Conservation (phyloP, 2,113 vertebrate genomes). For the Amia ocellicauda region DNA sequence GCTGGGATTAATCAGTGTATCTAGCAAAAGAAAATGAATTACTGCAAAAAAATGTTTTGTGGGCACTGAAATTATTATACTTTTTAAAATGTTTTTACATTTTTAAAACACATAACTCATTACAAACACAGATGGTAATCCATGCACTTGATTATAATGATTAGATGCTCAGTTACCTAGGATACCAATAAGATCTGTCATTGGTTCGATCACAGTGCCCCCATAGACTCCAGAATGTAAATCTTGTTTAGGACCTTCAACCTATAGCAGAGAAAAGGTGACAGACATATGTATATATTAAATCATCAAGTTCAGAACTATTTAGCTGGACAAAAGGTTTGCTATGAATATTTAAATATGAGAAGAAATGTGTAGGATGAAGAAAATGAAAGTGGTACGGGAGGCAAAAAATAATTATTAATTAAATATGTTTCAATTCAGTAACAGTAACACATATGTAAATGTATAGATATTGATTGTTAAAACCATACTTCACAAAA, state of each 20-base stretch:
- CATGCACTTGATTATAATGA: background rate
- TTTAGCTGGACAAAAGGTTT: no score
- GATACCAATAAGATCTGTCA: slow-evolving; percentile 70
- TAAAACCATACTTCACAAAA: no score
- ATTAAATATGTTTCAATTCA: no score
- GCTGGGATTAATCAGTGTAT: slow-evolving; percentile 75
- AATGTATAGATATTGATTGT: no score
- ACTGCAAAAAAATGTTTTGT: background rate
- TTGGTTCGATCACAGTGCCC: slow-evolving; percentile 67
- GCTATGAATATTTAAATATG: no score
- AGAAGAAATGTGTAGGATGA: no score
- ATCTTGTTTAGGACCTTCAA: slow-evolving; percentile 67
- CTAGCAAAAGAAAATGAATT: slow-evolving; percentile 48
- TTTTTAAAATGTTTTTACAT: background rate
- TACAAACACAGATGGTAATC: no score
- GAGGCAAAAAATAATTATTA: no score
- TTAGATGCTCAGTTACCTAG: slow-evolving; percentile 50
- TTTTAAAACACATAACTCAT: no score
- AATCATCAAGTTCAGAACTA: background rate
- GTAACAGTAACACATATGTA: no score
- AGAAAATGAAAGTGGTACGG: no score
- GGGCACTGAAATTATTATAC: no score
- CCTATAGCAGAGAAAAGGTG: slow-evolving; percentile 39
- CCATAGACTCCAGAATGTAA: slow-evolving; percentile 71
- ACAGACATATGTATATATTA: background rate